Base-by-base conservation (phyloP, 2,888 invertebrate species). In the Trissolcus japonicus region DNA sequence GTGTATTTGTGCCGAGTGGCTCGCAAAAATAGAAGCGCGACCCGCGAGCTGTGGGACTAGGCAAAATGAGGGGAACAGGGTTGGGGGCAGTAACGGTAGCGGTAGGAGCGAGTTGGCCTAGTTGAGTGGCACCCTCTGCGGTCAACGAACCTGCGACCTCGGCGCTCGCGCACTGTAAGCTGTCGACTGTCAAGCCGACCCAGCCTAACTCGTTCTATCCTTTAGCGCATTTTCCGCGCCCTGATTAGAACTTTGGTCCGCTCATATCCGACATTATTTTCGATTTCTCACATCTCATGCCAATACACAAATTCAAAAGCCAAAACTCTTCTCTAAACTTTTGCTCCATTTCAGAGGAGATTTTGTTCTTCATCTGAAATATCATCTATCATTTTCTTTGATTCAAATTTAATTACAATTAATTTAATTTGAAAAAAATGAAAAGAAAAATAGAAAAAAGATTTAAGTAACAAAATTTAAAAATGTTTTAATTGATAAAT, bases 131-230 rank as follows among this genome's bases (percentile, higher is more conserved):
- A 87, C 87, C 86, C 87, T 86, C 81, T 79, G 74, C 83, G 87
- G 88, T 88, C 87, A 85, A 86, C 83, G 88, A 88, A 86, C 89
- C 83, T 83, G 83, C 83, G 89, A 89, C 88, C 88, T 88, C 87
- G 82, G 83, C 82, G 85, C 83, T 81, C 81, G 84, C 83, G 81
- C 81, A 81, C 81, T 54, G 55, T 55, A 40, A 63, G 63, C 69
- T 41, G 9, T 29, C 60, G 57, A 60, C 78, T 46, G 55, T 90
- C 90, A 59, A 75, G 51, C 90, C 90, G 87, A 86, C 73, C 86
- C 86, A 83, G 80, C 88, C 88, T 87, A 89, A 89, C 90, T 61
- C 62, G 66, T 66, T 67, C 73, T 50, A 61, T 66, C 67, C 61
- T 76, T 56, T 66, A 76, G 77, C 81, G 80, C 80, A 82, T 83